These are phyloP conservation scores for Chrysogorgia sp. DNA, from an alignment of 92 coral and sea anemone species.

Conservation along the genomic window DNA sequence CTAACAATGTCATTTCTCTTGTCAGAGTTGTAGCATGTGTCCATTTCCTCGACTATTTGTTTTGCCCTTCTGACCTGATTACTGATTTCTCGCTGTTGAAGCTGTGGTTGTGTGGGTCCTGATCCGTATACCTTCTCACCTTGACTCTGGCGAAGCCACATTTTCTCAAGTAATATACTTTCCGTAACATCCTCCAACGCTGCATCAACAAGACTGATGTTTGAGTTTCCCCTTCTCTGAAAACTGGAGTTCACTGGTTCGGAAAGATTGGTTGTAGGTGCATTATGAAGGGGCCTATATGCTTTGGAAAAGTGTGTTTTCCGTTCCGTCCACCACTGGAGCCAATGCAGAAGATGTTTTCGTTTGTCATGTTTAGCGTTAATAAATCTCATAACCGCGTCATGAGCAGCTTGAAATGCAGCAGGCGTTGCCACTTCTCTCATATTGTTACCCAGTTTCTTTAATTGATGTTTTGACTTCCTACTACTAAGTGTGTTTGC, in stretches of 20 bases:
- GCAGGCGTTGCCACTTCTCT: constrained; percentile 11
- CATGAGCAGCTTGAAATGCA: constrained; percentile 31
- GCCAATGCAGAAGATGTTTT: constrained; percentile 16
- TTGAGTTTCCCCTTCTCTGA: constrained; percentile 33
- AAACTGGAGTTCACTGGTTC: constrained; percentile 44
- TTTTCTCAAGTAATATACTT: too few relatives aligned
- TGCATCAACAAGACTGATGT: constrained; percentile 38
- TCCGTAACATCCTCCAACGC: constrained; percentile 44
- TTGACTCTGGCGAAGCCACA: too few relatives aligned
- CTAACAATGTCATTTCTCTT: too few relatives aligned
- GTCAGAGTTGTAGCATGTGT: too few relatives aligned
- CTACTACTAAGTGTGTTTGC: constrained; percentile 35
- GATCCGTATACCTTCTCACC: constrained; percentile 26
- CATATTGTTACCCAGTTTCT: constrained; percentile 23
- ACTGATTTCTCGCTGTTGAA: constrained; percentile 18
- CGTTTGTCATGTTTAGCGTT: constrained; percentile 38
- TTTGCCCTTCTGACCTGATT: constrained; percentile 16
- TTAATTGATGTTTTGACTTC: constrained; percentile 18
- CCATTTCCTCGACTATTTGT: background rate
- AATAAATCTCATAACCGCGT: constrained; percentile 33
- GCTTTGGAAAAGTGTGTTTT: constrained; percentile 39
- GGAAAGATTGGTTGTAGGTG: constrained; percentile 43
- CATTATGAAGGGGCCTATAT: constrained; percentile 18
- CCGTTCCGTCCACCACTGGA: constrained; percentile 45
- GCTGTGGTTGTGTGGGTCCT: constrained; percentile 26